Evolutionary conservation across 2,113 vertebrate genomes (phyloP).

Genomic region (Corydoras maculifer): DNA sequence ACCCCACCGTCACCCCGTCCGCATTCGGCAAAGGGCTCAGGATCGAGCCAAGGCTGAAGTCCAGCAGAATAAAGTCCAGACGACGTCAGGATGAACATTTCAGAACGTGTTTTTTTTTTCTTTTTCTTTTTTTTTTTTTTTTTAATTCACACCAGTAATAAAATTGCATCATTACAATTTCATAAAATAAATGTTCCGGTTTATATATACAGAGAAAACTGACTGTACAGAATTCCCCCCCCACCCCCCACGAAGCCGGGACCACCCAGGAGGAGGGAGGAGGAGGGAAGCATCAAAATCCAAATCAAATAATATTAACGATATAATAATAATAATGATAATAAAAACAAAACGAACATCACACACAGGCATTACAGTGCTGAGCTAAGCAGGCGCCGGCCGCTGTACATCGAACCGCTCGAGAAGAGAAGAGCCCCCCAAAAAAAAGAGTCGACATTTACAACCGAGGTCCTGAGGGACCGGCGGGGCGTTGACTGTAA

Average conservation of each 20-base stretch:
- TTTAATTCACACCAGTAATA: conserved; percentile 99
- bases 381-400: conserved; percentile 92
- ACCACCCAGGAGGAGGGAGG: conserved; percentile 50
- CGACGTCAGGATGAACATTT: conserved; percentile 70
- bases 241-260: conserved; percentile 74
- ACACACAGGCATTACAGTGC: conserved; percentile 92
- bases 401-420: conserved; percentile 92
- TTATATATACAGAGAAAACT: conserved; percentile 99
- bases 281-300: conserved; percentile 5
- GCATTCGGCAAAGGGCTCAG: too few species aligned
- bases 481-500: conserved; percentile 72
- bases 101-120: conserved; percentile 54
- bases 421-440: conserved; percentile 56
- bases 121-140: conserved; percentile 54
- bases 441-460: conserved; percentile 73
- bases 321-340: not conserved
- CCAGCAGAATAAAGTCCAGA: conserved; percentile 39
- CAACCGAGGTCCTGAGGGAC: conserved; percentile 78
- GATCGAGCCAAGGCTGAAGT: too few species aligned
- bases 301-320: too few species aligned
- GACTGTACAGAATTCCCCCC: conserved; percentile 83
- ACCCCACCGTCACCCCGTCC: too few species aligned
- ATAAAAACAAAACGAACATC: conserved; percentile 70
- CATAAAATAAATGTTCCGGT: conserved; percentile 99
- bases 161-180: conserved; percentile 99